Evolutionary conservation across 2,113 vertebrate species (phyloP), one percentile per base, ranked within the genome.

Genomic region (Myxocyprinus asiaticus): DNA sequence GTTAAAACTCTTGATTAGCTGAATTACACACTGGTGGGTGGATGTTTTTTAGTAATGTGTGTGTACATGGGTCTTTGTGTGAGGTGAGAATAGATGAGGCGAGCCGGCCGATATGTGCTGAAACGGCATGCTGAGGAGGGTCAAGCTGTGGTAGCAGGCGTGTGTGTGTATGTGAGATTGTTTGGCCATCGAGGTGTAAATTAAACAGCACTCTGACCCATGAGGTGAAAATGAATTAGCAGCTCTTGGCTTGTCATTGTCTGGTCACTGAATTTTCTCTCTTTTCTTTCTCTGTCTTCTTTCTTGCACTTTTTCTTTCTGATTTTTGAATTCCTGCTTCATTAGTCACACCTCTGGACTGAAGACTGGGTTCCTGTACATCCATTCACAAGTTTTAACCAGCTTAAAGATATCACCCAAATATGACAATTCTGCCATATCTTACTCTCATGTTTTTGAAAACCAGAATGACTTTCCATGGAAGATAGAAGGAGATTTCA

Each of bases 171-270:
- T 55, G 71, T 75, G 44, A 59, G 64, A 17, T 4, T 76, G 76
- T 67, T 70, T 62, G 14, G 67, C 76, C 53, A 72, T 5, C 3
- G 42, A 82, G 83, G 83, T 85, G 84, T 85, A 83, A 85, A 85
- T 83, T 74, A 85, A 85, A 82, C 81, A 69, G 69, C 56, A 59
- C 78, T 77, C 50, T 78, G 84, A 85, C 74, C 78, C 67, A 66
- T 74, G 64, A 67, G 75, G 84, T 83, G 84, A 80, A 82, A 85
- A 82, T 85, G 58, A 85, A 78, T 69, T 76, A 78, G 51, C 4
- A 4, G 17, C 33, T 70, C 48, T 65, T 64, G 44, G 63, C 67
- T 61, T 15, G 71, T 67, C 67, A 11, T 58, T 45, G 69, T 45
- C 51, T 47, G 55, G 47, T 68, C 33, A 6, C 6, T 33, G 62